Conservation (phyloP, 2,113 vertebrate genomes). For the Caracal caracal region DNA sequence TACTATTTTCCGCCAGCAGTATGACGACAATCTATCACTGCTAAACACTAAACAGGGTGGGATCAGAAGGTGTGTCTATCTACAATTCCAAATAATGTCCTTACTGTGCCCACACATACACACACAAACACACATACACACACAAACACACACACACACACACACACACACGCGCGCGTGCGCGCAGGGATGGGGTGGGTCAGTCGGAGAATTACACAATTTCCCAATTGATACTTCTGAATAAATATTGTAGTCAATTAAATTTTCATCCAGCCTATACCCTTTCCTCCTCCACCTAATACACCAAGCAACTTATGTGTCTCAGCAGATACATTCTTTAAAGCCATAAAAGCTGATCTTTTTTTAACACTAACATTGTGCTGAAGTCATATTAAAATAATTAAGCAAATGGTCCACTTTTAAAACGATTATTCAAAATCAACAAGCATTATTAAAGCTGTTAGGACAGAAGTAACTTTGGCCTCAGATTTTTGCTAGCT, state of each 20-base stretch:
- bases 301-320: slow-evolving; percentile 24
- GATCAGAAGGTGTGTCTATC: not conserved
- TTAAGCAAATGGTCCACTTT: slow-evolving; percentile 56
- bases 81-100: not conserved
- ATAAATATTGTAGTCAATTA: slow-evolving; percentile 46
- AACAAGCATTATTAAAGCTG: slow-evolving; percentile 76
- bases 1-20: not conserved
- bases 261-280: not conserved
- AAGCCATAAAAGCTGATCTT: slow-evolving; percentile 48
- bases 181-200: not conserved
- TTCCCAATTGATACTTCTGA: not conserved
- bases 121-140: not conserved
- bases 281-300: not conserved
- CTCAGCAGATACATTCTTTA: slow-evolving; percentile 55
- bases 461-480: slow-evolving; percentile 29
- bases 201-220: not conserved
- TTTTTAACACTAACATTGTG: slow-evolving; percentile 52
- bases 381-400: slow-evolving; percentile 46
- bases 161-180: not conserved
- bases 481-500: slow-evolving; percentile 41
- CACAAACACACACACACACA: not conserved
- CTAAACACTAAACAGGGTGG: not conserved
- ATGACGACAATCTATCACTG: not conserved
- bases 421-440: slow-evolving; percentile 54
- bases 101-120: not conserved